Base-by-base conservation (phyloP, 2,888 invertebrate genomes). In the Morpho deidamia region DNA sequence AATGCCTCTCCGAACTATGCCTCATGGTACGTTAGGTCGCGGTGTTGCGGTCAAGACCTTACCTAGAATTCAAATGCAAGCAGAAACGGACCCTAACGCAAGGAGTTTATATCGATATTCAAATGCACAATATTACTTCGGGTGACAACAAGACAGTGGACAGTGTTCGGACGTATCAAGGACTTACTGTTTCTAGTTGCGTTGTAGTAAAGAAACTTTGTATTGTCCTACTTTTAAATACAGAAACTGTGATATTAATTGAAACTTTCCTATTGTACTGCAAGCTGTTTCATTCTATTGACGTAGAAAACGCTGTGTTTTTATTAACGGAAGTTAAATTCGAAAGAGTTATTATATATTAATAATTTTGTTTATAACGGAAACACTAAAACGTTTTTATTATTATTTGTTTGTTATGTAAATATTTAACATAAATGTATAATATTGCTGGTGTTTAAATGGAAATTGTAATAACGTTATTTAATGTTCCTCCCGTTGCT, bases 101-200 rank as follows among this genome's bases (percentile, higher is more conserved):
- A 85, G 94, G 71, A 92, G 92, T 81, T 82, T 93, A 68, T 92
- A 92, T 81, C 86, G 92, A 71, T 91, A 91, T 76, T 91, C 92
- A 62, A 93, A 92, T 72, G 92, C 91, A 45, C 93, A 93, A 70
- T 94, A 93, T 76, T 95, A 94, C 77, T 95, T 94, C 74, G 95
- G 94, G 92, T 95, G 94, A 94, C 94, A 91, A 71, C 90, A 92
- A 77, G 90, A 91, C 62, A 84, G 83, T 72, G 83, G 78, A 70
- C 84, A 90, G 72, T 85, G 89, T 72, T 75, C 90, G 68, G 90
- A 89, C 65, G 84, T 86, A 65, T 86, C 91, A 62, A 87, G 91
- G 75, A 91, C 91, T 74, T 91, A 91, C 78, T 91, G 91, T 87
- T 91, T 91, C 83, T 91, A 91, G 83, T 75, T 75, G 59, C 71